Conservation (phyloP, 1,140 invertebrate genomes). For the Vanessa atalanta region DNA sequence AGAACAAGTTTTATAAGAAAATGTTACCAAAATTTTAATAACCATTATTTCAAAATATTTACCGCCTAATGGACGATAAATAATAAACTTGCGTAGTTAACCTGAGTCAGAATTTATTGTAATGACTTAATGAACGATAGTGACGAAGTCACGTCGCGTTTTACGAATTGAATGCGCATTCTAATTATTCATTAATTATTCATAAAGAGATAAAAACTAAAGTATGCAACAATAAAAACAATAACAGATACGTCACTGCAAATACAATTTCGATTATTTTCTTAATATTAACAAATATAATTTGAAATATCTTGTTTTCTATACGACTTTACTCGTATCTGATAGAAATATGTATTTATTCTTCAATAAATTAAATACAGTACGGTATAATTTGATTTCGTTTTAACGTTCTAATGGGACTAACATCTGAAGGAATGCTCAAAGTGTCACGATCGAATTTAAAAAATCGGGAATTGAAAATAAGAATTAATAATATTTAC, state of each 20-base stretch:
- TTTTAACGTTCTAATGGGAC: no score
- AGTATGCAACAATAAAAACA: slow-evolving; percentile 3
- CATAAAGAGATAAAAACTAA: slow-evolving; percentile 2
- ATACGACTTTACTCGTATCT: no score
- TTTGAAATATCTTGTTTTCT: no score
- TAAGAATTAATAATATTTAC: no score
- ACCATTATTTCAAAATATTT: neutral
- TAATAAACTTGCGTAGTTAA: neutral
- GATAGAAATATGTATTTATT: no score
- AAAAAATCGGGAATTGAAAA: no score
- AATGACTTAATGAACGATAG: neutral
- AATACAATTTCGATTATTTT: neutral
- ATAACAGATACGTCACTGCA: neutral
- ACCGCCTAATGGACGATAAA: neutral
- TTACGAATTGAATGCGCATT: slow-evolving; percentile 2
- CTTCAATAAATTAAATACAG: no score
- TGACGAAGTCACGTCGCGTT: neutral
- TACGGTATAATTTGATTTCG: no score
- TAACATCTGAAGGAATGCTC: no score
- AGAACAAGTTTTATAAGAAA: neutral
- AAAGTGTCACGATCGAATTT: no score
- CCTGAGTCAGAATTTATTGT: neutral
- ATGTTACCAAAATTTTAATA: neutral
- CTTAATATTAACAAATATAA: neutral
- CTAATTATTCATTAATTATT: slow-evolving; percentile 5